Base-by-base conservation (phyloP, 2,888 invertebrate species). In the Sarcophaga variegata region DNA sequence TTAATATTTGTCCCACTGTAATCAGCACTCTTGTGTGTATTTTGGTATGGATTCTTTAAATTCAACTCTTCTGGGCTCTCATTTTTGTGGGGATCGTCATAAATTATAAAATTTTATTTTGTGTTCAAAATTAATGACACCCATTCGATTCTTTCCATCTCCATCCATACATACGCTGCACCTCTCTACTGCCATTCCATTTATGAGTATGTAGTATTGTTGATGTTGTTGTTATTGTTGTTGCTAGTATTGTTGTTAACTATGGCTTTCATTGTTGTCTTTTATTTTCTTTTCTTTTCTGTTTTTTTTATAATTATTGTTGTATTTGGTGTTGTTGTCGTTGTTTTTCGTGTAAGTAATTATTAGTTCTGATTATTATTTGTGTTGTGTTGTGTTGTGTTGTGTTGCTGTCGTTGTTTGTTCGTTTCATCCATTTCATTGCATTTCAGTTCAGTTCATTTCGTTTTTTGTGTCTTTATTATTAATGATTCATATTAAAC, bases 91-190 rank as follows among this genome's bases (percentile, higher is more conserved):
- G 81, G 82, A 81, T 74, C 91, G 90, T 91, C 92, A 92, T 92
- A 92, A 92, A 92, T 92, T 92, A 92, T 90, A 92, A 91, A 91
- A 90, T 90, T 92, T 92, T 92, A 92, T 87, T 87, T 84, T 92
- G 92, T 91, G 90, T 92, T 87, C 84, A 84, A 92, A 92, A 92
- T 92, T 92, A 92, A 92, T 92, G 92, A 91, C 90, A 91, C 87
- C 17, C 81, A 82, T 87, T 87, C 87, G 81, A 84, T 79, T 86
- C 79, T 75, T 62, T 66, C 72, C 60, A 49, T 60, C 59, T 59
- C 10, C 59, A 59, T 1, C n/a, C 62, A 47, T 67, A 66, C 67
- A 47, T 67, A 66, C 67, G 27, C 62, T 67, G n/a, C 62, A 59
- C 14, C 6, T 22, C 27, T 71, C n/a, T 27, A 59, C n/a, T 22